Percentiles rank a stretch among this genome's conserved stretches.
These are phyloP conservation scores for Zaprionus camerounensis DNA, from an alignment of 1,140 invertebrate species.

Conservation along the genomic window DNA sequence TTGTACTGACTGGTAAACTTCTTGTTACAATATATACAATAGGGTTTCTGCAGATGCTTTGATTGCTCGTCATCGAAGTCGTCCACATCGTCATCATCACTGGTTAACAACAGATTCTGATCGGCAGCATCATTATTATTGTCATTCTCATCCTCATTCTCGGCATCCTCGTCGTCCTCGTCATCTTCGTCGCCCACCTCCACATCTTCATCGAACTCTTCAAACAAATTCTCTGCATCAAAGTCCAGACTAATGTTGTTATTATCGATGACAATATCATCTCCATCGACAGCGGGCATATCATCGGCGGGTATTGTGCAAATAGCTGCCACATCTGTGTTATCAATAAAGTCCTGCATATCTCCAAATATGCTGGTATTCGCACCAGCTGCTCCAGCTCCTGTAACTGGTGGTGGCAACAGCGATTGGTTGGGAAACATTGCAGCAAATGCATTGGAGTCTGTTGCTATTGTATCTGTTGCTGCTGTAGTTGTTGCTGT, in stretches of 20 bases:
- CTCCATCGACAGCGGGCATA: conserved; percentile 72
- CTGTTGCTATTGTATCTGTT: background rate
- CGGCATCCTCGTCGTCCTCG: conserved; percentile 57
- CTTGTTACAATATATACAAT: conserved; percentile 77
- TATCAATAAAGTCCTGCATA: conserved; percentile 75
- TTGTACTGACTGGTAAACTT: conserved; percentile 80
- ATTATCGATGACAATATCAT: conserved; percentile 74
- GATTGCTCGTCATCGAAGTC: conserved; percentile 74
- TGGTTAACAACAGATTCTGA: conserved; percentile 68
- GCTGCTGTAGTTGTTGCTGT: conserved; percentile 2
- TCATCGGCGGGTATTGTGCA: conserved; percentile 72
- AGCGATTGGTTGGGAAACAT: conserved; percentile 51
- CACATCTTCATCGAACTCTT: conserved; percentile 75
- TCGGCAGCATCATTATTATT: conserved; percentile 61
- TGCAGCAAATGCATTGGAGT: conserved; percentile 29
- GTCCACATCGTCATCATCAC: conserved; percentile 71
- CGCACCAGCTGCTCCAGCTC: background rate
- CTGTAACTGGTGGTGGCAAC: conserved; percentile 7
- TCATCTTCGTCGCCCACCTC: conserved; percentile 56
- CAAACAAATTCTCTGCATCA: conserved; percentile 76
- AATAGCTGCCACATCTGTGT: conserved; percentile 70
- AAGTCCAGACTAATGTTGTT: conserved; percentile 77
- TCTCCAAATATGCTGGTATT: conserved; percentile 62
- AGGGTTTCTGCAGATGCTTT: conserved; percentile 71
- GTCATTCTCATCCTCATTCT: conserved; percentile 75